Percentiles rank a stretch among this genome's conserved stretches.
Evolutionary conservation across 2,888 invertebrate genomes (phyloP).

Genomic region (Brachylomia viminalis): DNA sequence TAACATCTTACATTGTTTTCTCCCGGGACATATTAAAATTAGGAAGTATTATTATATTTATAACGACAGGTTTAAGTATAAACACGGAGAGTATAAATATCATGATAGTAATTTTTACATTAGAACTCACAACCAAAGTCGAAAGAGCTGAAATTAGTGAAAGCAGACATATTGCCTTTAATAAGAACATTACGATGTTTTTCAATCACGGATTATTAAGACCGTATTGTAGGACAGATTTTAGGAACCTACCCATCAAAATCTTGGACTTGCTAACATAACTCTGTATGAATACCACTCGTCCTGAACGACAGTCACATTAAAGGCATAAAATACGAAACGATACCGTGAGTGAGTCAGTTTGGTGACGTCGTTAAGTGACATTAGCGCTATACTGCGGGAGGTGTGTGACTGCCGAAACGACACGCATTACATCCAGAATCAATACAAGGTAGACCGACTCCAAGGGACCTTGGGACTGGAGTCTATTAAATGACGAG

Average conservation of each 20-base stretch:
- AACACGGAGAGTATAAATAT: not conserved
- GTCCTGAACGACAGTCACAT: constrained; percentile 9
- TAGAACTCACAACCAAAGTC: not conserved
- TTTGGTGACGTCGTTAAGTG: constrained; percentile 27
- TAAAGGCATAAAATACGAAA: constrained; percentile 5
- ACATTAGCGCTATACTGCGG: constrained; percentile 30
- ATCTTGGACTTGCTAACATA: not conserved
- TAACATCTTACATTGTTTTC: not conserved
- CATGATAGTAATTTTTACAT: not conserved
- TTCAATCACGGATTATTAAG: not conserved
- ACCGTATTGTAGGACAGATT: not conserved
- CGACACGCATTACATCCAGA: not conserved
- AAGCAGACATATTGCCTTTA: not conserved
- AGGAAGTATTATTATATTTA: not conserved
- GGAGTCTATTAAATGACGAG: not conserved
- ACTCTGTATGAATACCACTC: not conserved
- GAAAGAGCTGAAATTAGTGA: not conserved
- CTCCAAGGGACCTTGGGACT: not conserved
- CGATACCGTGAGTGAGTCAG: constrained; percentile 18
- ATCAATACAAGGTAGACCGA: constrained; percentile 7
- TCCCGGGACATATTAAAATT: no score
- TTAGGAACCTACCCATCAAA: not conserved
- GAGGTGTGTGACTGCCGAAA: constrained; percentile 1
- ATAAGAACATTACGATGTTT: not conserved
- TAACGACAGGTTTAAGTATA: not conserved